Base-by-base conservation (phyloP, 2,113 vertebrate genomes). In the Microcebus jonahi region DNA sequence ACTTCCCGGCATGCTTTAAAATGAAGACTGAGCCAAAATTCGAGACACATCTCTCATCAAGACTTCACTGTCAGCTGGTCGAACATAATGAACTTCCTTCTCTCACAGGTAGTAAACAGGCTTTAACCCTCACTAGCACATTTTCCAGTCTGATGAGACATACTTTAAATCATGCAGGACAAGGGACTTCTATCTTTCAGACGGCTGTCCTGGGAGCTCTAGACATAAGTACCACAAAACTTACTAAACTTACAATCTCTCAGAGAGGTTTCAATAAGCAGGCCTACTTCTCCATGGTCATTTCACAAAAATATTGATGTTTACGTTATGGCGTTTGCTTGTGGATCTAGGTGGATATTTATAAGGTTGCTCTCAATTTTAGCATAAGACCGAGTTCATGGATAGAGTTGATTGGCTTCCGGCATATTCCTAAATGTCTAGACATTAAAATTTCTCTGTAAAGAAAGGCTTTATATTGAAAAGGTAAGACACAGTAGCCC, bases 11-110 rank as follows among this genome's bases (percentile, higher is more conserved):
- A 92, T 63, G 88, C 91, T 96, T 75, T 90, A 8, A 1, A 81
- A 95, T 73, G 36, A 97, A 70, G 5, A 11, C 90, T 97, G 42
- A 86, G 95, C 50, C 84, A 2, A 68, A 88, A 96, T 92, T 25
- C 15, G 96, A 98, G 97, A 84, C 87, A 17, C 12, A 48, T 97
- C 98, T 98, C 94, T 97, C 98, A 97, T 84, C 96, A 59, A 81
- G 63, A 76, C 79, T 77, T 53, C 23, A 83, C 91, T 91, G 92
- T 8, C 3, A 94, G 67, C 14, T 77, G 96, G 95, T 86, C 25
- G 65, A 88, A 42, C 81, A 67, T 77, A 34, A 75, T 88, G 90
- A 96, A 86, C 1, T 94, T 73, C 96, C 94, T 96, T 97, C 90
- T 97, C 70, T 67, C 91, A 81, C 39, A 23, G 61, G 53, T 65